Evolutionary conservation across 2,113 vertebrate species (phyloP).

Genomic region (Nymphicus hollandicus): DNA sequence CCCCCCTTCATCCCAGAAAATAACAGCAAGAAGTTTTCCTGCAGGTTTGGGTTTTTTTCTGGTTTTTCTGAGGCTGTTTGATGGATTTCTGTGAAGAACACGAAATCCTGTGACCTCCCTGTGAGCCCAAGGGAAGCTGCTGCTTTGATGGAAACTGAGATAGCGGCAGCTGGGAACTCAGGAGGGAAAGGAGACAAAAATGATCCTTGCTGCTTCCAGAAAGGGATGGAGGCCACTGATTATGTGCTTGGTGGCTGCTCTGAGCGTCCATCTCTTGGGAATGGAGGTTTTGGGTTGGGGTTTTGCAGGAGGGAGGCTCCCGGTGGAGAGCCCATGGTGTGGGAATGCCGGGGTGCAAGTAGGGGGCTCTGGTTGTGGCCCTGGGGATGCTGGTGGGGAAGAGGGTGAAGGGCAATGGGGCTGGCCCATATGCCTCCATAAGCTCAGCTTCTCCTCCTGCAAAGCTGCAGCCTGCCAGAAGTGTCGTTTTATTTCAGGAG

Average conservation of each 20-base stretch:
- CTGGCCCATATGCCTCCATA: fast-evolving
- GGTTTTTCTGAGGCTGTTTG: neutral
- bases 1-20: neutral
- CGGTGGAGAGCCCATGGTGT: fast-evolving
- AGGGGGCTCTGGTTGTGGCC: fast-evolving
- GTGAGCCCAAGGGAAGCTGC: neutral
- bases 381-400: neutral
- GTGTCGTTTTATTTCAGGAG: neutral
- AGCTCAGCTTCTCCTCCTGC: neutral
- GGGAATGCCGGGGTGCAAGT: fast-evolving
- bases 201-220: neutral
- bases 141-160: neutral
- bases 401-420: neutral
- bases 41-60: neutral
- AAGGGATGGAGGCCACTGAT: neutral
- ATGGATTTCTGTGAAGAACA: slow-evolving; percentile 5
- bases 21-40: neutral
- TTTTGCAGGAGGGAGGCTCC: neutral
- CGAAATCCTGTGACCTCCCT: neutral
- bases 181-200: neutral
- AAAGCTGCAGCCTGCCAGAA: neutral
- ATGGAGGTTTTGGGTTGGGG: neutral
- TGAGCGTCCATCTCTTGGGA: neutral
- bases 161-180: neutral
- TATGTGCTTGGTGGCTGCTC: fast-evolving